Evolutionary conservation across 1,140 invertebrate genomes (phyloP).

Genomic region (Lanistes nyassanus): DNA sequence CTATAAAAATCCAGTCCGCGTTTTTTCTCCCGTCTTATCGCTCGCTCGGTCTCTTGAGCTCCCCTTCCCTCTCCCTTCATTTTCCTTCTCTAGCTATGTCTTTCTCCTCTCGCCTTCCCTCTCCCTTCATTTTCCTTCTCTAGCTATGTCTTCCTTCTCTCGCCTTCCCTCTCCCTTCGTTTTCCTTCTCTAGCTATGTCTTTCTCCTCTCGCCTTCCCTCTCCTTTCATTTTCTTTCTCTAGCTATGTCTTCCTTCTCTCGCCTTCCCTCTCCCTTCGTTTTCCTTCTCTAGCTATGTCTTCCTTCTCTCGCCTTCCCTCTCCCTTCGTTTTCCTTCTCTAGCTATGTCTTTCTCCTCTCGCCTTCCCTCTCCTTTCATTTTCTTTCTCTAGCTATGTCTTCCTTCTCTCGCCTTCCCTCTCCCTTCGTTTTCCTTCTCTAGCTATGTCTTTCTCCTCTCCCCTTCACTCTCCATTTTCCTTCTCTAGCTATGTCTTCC

Average conservation of each 20-base stretch:
- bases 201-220: background rate
- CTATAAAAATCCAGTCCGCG: background rate
- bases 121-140: background rate
- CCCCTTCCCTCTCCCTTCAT: background rate
- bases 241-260: too few species aligned
- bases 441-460: background rate
- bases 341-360: too few species aligned
- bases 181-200: background rate
- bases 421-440: too few species aligned
- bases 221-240: background rate
- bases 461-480: background rate
- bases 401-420: slow-evolving; percentile 7
- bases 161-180: background rate
- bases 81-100: background rate
- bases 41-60: background rate
- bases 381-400: background rate
- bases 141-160: background rate
- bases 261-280: background rate
- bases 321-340: too few species aligned
- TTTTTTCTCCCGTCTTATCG: background rate
- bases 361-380: too few species aligned
- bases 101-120: slow-evolving; percentile 9
- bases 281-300: too few species aligned
- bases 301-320: too few species aligned
- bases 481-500: background rate